phyloP scores from a whole-genome alignment of 2,113 vertebrate species.

The Crotalus viridis region DNA sequence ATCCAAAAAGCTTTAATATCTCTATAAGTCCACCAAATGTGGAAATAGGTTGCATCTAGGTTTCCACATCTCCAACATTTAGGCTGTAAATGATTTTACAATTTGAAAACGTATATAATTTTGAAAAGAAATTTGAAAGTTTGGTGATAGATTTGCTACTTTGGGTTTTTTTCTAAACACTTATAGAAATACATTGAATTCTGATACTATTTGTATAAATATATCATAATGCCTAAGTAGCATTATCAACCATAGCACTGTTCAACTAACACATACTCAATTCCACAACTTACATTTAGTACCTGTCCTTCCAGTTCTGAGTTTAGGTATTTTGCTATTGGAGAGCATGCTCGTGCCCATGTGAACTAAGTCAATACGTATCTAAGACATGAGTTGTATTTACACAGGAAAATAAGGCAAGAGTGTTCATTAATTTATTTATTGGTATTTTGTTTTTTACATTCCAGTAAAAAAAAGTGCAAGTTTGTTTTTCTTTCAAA shows the following conservation, averaged over 20 bases:
- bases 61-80: too few relatives aligned
- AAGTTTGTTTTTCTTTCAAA: background rate
- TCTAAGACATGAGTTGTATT: background rate
- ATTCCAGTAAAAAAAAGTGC: background rate
- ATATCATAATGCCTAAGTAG: background rate
- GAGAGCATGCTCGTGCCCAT: background rate
- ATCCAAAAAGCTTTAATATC: too few relatives aligned
- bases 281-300: constrained; percentile 12
- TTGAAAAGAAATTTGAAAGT: constrained; percentile 12
- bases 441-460: background rate
- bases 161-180: background rate
- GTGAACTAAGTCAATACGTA: constrained; percentile 12
- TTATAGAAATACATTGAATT: constrained; percentile 12
- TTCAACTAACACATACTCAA: background rate
- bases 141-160: background rate
- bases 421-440: background rate
- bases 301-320: background rate
- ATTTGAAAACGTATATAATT: background rate
- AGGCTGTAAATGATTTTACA: background rate
- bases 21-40: too few relatives aligned
- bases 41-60: too few relatives aligned
- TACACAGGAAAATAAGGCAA: background rate
- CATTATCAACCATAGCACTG: background rate
- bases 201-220: background rate
- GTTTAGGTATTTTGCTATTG: background rate